Percentiles rank a stretch among this genome's conserved stretches.
Conservation (phyloP, 2,113 vertebrate species). For the Halcyon senegalensis region DNA sequence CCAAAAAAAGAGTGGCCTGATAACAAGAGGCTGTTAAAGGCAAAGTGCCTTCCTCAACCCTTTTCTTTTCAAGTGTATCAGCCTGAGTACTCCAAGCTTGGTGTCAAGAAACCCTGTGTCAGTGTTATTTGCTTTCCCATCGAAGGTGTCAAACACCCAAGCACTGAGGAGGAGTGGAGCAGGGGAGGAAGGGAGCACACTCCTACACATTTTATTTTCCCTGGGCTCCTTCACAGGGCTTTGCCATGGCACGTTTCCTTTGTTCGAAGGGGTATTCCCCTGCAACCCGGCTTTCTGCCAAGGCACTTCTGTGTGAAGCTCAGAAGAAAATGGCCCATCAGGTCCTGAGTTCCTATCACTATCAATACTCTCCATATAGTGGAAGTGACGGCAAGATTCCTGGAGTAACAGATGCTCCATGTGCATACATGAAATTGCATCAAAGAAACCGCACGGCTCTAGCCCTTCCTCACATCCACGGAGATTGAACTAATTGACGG, state of each 20-base stretch:
- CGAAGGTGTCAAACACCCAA: neutral
- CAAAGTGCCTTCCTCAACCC: neutral
- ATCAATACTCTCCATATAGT: slow-evolving; percentile 24
- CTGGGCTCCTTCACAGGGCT: neutral
- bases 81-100: neutral
- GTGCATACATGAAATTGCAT: slow-evolving; percentile 45
- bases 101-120: neutral
- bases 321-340: slow-evolving; percentile 61
- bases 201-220: neutral
- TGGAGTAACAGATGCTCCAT: slow-evolving; percentile 62
- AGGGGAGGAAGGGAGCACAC: neutral
- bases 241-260: neutral
- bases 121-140: neutral
- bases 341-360: slow-evolving; percentile 27
- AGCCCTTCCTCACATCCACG: slow-evolving; percentile 43
- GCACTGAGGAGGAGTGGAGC: neutral
- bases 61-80: neutral
- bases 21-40: neutral
- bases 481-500: slow-evolving; percentile 65
- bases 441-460: neutral
- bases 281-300: neutral
- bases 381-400: slow-evolving; percentile 46
- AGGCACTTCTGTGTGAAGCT: neutral
- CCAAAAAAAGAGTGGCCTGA: neutral
- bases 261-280: slow-evolving; percentile 27